Percentiles rank a stretch among this genome's conserved stretches.
Evolutionary conservation across 1,140 invertebrate species (phyloP).

Genomic region (Caenorhabditis latens): DNA sequence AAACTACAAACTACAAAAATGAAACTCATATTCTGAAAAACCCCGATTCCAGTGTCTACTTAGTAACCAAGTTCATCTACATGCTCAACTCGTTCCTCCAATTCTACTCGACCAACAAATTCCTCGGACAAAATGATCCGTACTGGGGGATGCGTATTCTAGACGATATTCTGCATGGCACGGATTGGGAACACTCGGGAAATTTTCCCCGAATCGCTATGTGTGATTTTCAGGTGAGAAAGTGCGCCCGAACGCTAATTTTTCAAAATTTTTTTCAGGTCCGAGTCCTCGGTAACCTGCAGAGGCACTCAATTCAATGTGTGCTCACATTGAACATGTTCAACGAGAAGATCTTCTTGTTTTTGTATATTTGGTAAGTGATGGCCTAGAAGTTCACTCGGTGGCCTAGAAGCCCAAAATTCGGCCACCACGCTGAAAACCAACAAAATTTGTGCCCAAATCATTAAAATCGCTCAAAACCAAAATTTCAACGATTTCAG

Average conservation of each 20-base stretch:
- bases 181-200: conserved; percentile 73
- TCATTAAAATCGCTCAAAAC: no score
- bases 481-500: no score
- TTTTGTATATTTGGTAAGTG: conserved; percentile 78
- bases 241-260: background rate
- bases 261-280: conserved; percentile 63
- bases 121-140: conserved; percentile 78
- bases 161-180: conserved; percentile 70
- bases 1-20: background rate
- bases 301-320: conserved; percentile 78
- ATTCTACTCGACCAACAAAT: conserved; percentile 80
- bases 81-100: conserved; percentile 80
- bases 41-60: conserved; percentile 77
- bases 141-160: conserved; percentile 72
- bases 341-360: conserved; percentile 78
- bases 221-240: conserved; percentile 76
- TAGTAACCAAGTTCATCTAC: conserved; percentile 80
- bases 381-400: background rate
- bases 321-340: conserved; percentile 74
- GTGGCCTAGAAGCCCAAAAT: background rate
- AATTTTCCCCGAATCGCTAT: conserved; percentile 80
- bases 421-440: no score
- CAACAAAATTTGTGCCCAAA: no score
- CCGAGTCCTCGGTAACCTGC: conserved; percentile 76
- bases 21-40: background rate